Conservation (phyloP, 2,797 vertebrate species). For the Hypotaenidia okinawae region DNA sequence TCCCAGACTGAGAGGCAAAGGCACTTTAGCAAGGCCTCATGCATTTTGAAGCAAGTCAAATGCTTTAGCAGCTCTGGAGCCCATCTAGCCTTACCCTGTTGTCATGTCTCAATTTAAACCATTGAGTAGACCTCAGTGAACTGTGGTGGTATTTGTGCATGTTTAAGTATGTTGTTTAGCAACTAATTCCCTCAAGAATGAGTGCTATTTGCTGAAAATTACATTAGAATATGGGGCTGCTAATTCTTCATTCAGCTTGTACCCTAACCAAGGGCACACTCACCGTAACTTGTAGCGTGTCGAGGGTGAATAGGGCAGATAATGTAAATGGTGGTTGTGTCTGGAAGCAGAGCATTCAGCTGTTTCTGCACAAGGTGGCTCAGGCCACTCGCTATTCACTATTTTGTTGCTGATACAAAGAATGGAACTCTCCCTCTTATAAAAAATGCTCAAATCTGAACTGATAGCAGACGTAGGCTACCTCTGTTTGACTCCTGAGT, state of each 20-base stretch:
- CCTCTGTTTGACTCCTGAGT: neutral
- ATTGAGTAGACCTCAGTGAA: neutral
- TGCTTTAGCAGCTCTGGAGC: neutral
- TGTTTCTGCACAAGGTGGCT: neutral
- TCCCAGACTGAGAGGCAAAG: neutral
- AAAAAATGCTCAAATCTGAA: neutral
- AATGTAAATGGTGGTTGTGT: neutral
- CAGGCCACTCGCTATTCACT: neutral
- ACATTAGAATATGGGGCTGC: neutral
- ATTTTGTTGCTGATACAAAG: neutral
- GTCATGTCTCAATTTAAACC: neutral
- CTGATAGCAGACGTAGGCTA: neutral
- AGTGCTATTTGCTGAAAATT: neutral
- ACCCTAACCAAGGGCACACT: neutral
- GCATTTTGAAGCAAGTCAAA: neutral
- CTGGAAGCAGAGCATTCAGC: neutral
- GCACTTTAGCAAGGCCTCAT: neutral
- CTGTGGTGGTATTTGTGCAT: neutral
- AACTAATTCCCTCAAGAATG: constrained; percentile 32
- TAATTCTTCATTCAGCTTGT: neutral
- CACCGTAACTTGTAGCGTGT: neutral
- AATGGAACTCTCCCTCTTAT: neutral
- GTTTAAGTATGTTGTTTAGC: neutral
- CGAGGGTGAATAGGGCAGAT: neutral
- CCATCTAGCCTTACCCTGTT: neutral